Evolutionary conservation across 2,888 invertebrate genomes (phyloP).

Genomic region (Lithophane ornitopus): DNA sequence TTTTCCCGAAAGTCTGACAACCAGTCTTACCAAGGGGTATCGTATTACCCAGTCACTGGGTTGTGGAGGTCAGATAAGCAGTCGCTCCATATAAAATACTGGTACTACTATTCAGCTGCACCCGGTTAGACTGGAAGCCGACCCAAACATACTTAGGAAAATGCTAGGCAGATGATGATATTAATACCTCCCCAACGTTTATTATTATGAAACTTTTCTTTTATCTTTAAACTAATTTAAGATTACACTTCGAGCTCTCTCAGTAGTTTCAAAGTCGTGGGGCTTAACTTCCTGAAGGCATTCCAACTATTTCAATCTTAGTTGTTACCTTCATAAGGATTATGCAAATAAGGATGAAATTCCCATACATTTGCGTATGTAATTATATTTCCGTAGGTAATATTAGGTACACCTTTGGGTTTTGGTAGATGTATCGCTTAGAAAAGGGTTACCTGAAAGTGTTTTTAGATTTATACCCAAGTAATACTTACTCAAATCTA

Average conservation of each 20-base stretch:
- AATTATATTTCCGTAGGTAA: constrained; percentile 32
- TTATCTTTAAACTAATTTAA: constrained; percentile 39
- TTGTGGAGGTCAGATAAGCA: no score
- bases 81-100: no score
- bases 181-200: neutral
- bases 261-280: constrained; percentile 40
- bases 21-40: no score
- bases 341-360: constrained; percentile 40
- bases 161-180: no score
- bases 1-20: no score
- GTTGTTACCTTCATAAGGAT: constrained; percentile 42
- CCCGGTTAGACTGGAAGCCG: no score
- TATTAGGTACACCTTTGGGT: neutral
- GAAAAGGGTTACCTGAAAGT: neutral
- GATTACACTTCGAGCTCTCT: constrained; percentile 22
- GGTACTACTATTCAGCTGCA: no score
- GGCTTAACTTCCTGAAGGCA: constrained; percentile 37
- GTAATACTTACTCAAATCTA: neutral
- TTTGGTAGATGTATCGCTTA: neutral
- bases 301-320: constrained; percentile 64
- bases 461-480: neutral
- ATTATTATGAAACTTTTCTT: constrained; percentile 12
- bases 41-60: no score
- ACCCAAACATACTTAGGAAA: no score
- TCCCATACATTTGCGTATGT: constrained; percentile 31